Evolutionary conservation across 92 coral and sea anemone species (phyloP).

Genomic region (Pocillopora grandis): DNA sequence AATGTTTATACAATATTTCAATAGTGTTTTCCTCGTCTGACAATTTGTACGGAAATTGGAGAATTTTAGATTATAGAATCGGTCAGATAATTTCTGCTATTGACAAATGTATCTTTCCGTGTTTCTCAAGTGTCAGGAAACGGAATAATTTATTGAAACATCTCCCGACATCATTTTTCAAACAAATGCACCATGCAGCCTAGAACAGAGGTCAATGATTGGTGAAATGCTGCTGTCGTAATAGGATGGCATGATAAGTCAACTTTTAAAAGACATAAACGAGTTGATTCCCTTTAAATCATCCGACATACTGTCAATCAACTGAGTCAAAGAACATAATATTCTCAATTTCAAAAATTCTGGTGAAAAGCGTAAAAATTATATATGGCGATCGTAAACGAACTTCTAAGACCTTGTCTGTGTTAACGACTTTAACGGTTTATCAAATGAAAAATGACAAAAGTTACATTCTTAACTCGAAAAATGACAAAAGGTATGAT

Average conservation of each 20-base stretch:
- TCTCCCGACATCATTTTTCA: neutral
- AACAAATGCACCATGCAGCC: neutral
- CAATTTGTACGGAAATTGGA: constrained; percentile 1
- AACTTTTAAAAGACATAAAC: neutral
- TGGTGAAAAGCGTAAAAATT: no score
- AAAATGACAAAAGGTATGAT: no score
- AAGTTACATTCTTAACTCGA: no score
- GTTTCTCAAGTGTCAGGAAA: neutral
- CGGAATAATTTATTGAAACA: neutral
- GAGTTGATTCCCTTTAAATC: no score
- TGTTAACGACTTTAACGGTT: no score
- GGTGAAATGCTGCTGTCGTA: neutral
- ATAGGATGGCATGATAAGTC: neutral
- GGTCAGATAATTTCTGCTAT: neutral
- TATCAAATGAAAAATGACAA: no score
- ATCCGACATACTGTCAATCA: no score
- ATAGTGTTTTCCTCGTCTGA: neutral
- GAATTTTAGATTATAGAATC: neutral
- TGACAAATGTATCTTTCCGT: neutral
- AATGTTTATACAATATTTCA: neutral
- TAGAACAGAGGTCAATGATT: neutral
- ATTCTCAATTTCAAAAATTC: no score
- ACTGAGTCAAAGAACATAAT: no score
- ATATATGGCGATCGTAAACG: no score
- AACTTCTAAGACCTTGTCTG: no score